Percentiles rank a stretch among this genome's conserved stretches.
phyloP scores from a whole-genome alignment of 53 echinoderm and acorn worm species.

The Pentamera pediparva region DNA sequence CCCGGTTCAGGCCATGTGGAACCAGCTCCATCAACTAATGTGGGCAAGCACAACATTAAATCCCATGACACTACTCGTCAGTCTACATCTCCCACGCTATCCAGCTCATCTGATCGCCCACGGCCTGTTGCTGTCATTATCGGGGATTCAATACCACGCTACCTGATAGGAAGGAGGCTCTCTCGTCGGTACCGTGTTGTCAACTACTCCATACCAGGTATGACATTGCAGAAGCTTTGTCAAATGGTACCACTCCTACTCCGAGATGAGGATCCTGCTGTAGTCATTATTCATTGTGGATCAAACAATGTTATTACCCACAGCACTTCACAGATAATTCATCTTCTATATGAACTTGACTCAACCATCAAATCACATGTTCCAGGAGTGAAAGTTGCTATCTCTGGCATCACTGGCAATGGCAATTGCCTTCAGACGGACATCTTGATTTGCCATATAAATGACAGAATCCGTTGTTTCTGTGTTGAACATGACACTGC shows the following conservation, averaged over 20 bases:
- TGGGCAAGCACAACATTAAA: too few relatives aligned
- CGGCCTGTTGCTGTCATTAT: neutral
- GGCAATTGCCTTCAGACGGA: constrained; percentile 1
- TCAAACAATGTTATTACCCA: neutral
- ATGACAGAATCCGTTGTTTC: neutral
- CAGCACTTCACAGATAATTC: constrained; percentile 1
- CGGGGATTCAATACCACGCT: neutral
- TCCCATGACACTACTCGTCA: too few relatives aligned
- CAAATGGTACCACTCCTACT: neutral
- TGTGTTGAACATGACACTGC: neutral
- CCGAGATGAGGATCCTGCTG: neutral
- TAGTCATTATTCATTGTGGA: neutral
- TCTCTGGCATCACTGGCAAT: constrained; percentile 9
- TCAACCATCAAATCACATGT: neutral
- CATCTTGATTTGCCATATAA: neutral
- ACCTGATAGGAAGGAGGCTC: constrained; percentile 1
- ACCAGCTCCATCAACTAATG: too few relatives aligned
- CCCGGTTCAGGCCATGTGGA: too few relatives aligned
- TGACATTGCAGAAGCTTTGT: neutral
- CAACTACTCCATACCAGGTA: neutral
- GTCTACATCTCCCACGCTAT: too few relatives aligned
- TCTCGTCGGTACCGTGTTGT: neutral
- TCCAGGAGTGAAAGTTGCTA: constrained; percentile 1
- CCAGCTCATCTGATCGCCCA: too few relatives aligned
- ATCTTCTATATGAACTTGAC: neutral